Percentiles rank a stretch among this genome's conserved stretches.
These are phyloP conservation scores for Ormyrus pomaceus DNA, from an alignment of 2,888 invertebrate genomes.

Conservation along the genomic window DNA sequence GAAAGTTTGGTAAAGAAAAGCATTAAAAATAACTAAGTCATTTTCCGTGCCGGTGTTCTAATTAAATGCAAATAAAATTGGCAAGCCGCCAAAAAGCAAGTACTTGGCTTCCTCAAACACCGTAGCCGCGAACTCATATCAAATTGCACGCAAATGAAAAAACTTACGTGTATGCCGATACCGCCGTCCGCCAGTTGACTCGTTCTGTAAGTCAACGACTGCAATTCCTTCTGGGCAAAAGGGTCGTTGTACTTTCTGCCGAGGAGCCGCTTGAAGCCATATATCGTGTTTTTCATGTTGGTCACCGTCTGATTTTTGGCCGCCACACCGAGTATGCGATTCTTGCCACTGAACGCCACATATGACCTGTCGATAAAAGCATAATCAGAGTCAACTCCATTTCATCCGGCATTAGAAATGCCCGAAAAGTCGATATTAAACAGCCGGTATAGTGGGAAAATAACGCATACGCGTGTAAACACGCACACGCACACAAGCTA, in stretches of 20 bases:
- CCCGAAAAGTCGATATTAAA: not conserved
- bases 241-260: conserved; percentile 94
- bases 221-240: conserved; percentile 89
- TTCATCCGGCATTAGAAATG: not conserved
- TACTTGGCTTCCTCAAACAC: not conserved
- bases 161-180: conserved; percentile 89
- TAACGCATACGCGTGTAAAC: not conserved
- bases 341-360: conserved; percentile 95
- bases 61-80: conserved; percentile 39
- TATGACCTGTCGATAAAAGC: conserved; percentile 85
- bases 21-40: not conserved
- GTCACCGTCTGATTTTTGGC: conserved; percentile 98
- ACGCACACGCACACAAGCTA: not conserved
- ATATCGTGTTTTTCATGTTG: conserved; percentile 97
- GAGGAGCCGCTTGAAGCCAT: conserved; percentile 93
- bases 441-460: not conserved
- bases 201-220: conserved; percentile 87
- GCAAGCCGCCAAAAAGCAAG: conserved; percentile 26
- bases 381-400: too few relatives aligned
- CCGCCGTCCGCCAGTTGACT: conserved; percentile 86
- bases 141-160: conserved; percentile 10
- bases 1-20: conserved; percentile 5
- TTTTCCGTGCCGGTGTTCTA: not conserved
- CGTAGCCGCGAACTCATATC: conserved; percentile 8
- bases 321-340: conserved; percentile 95